Base-by-base conservation (phyloP, 2,888 invertebrate genomes). In the Macrophya alboannulata region DNA sequence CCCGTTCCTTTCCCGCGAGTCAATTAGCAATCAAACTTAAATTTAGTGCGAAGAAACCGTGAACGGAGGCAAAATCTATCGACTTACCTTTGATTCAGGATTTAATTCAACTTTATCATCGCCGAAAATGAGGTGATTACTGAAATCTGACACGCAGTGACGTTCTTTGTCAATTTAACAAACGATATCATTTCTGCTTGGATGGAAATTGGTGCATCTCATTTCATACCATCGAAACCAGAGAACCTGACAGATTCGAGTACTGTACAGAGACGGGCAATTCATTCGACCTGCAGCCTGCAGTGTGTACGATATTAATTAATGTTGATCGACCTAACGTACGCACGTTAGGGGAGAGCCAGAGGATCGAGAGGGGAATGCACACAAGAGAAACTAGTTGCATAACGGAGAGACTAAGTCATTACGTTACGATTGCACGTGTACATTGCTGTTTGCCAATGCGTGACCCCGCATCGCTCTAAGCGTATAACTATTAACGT, bases 401-500 rank as follows among this genome's bases (percentile, higher is more conserved):
- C 83, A 77, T 65, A 85, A 65, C 51, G 85, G 43, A 31, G 43
- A 77, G 68, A 45, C 68, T 59, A 86, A 89, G 88, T 87, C 89
- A 89, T 89, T 87, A 88, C 86, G 86, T 87, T 87, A 86, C 88
- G 88, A 89, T 89, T 89, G 87, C 87, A 88, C 87, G 87, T 86
- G 84, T 84, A 86, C 84, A 85, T 85, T 85, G 86, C 84, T 88
- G 87, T 89, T 89, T 89, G 88, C 85, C 87, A 88, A 87, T 84
- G 85, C 87, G 86, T 87, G 87, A 86, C 84, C 85, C 72, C 77
- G 82, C 87, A 87, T 74, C 81, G 62, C 81, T 87, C 68, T 77
- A 68, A 71, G 68, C 55, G 81, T 17, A 82, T 82, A 81, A 62
- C 81, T 62, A 81, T 81, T 81, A 81, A 25, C 81, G 81, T 62